A percentile compares a stretch with the other conserved stretches of the same genome.
Conservation (phyloP, 2,113 vertebrate species). For the Dipodomys spectabilis region DNA sequence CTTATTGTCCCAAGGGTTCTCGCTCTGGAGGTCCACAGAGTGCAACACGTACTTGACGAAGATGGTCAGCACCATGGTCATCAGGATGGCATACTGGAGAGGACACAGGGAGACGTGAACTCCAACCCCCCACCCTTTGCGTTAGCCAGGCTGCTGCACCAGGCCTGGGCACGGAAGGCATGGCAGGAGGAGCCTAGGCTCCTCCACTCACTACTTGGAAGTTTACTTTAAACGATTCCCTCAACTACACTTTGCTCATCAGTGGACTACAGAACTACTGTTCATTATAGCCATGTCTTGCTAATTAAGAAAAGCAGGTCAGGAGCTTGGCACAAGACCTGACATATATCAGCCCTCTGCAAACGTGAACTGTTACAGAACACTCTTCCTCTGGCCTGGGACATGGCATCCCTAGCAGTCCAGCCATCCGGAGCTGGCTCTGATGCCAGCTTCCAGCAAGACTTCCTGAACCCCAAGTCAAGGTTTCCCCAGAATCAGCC, state of each 20-base stretch:
- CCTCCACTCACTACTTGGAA: not conserved
- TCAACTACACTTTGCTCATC: not conserved
- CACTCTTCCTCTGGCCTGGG: not conserved
- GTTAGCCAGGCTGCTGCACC: too few relatives aligned
- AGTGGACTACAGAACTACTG: not conserved
- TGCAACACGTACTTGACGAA: constrained; percentile 98
- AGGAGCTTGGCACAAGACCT: not conserved
- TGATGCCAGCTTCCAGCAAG: not conserved
- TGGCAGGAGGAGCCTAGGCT: not conserved
- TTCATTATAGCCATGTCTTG: not conserved
- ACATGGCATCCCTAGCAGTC: not conserved
- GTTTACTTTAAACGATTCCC: not conserved
- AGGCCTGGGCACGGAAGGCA: not conserved
- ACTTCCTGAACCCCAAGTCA: not conserved
- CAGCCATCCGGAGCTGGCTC: not conserved
- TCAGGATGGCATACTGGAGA: constrained; percentile 94
- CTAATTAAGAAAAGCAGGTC: not conserved
- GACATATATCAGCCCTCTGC: not conserved
- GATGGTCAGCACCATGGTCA: constrained; percentile 97
- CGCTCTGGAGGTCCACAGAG: constrained; percentile 95
- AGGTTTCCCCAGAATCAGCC: not conserved
- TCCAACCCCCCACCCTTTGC: not conserved
- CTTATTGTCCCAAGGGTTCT: constrained; percentile 99
- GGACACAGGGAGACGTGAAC: fast-evolving
- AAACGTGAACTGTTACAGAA: not conserved